These are phyloP conservation scores for Aethes cnicana DNA, from an alignment of 2,888 invertebrate genomes.

Conservation along the genomic window DNA sequence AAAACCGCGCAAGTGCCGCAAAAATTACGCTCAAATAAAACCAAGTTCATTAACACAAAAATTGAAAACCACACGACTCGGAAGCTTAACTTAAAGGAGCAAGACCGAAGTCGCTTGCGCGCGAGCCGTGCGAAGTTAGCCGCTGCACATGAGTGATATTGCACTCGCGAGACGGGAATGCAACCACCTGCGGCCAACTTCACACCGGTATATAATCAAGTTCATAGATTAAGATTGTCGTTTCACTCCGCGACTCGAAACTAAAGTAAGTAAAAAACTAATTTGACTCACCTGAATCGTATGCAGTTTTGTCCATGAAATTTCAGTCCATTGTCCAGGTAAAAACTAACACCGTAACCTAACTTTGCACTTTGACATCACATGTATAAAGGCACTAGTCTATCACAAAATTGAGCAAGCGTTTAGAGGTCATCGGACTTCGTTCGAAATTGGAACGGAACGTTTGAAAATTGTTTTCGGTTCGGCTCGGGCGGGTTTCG, in stretches of 20 bases:
- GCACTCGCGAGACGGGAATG: constrained; percentile 69
- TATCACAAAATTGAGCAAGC: constrained; percentile 78
- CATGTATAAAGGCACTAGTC: constrained; percentile 76
- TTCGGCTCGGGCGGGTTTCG: constrained; percentile 50
- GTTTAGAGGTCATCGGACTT: constrained; percentile 61
- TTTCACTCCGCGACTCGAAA: constrained; percentile 49
- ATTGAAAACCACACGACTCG: constrained; percentile 45
- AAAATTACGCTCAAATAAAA: constrained; percentile 45
- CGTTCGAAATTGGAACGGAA: constrained; percentile 47
- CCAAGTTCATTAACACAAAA: constrained; percentile 70
- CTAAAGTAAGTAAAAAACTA: constrained; percentile 35
- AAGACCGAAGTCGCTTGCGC: constrained; percentile 46
- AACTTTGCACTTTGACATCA: constrained; percentile 78
- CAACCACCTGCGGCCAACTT: constrained; percentile 60
- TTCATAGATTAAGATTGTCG: constrained; percentile 79
- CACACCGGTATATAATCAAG: constrained; percentile 67
- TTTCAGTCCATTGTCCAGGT: constrained; percentile 40
- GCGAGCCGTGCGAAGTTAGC: constrained; percentile 43
- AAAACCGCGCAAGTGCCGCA: constrained; percentile 52
- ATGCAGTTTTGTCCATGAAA: constrained; percentile 68
- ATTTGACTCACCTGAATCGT: constrained; percentile 62
- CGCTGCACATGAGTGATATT: constrained; percentile 56
- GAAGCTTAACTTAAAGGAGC: constrained; percentile 41
- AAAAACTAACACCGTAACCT: constrained; percentile 61
- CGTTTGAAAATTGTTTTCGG: constrained; percentile 49